Conservation (phyloP, 2,113 vertebrate genomes). For the Hippocampus barbouri region DNA sequence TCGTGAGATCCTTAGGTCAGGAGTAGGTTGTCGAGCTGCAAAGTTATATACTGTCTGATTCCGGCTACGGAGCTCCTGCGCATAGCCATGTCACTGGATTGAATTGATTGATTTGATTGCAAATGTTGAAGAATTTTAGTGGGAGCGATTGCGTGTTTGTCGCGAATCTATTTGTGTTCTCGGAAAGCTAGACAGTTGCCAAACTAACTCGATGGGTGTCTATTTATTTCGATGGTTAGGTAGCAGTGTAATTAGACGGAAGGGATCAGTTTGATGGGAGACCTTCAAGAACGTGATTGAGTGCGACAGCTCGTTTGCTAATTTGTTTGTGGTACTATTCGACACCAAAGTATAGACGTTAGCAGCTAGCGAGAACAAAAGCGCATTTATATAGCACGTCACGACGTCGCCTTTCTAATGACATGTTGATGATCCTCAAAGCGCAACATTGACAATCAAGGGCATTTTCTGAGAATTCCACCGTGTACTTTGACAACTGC, state of each 20-base stretch:
- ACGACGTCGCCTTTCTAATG: constrained; percentile 1
- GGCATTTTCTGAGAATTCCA: background rate
- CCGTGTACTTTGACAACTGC: background rate
- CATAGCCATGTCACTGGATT: background rate
- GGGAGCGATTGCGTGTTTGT: background rate
- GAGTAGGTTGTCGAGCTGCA: too few relatives aligned
- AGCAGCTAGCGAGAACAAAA: background rate
- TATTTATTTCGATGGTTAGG: too few relatives aligned
- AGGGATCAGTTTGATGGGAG: too few relatives aligned
- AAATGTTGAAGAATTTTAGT: background rate
- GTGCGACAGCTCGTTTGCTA: too few relatives aligned
- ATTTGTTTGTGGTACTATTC: background rate
- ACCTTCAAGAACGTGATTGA: too few relatives aligned
- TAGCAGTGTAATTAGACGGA: too few relatives aligned
- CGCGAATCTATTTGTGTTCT: too few relatives aligned
- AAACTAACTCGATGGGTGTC: too few relatives aligned
- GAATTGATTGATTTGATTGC: background rate
- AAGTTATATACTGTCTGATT: too few relatives aligned
- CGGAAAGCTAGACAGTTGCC: too few relatives aligned
- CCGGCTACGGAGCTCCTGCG: too few relatives aligned
- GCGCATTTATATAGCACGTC: background rate
- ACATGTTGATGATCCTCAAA: constrained; percentile 27
- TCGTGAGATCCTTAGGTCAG: too few relatives aligned
- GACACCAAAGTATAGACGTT: background rate
- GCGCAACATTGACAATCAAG: constrained; percentile 22